Percentiles rank a stretch among this genome's conserved stretches.
Conservation (phyloP, 2,797 vertebrate genomes). For the Coracias cyanogaster region DNA sequence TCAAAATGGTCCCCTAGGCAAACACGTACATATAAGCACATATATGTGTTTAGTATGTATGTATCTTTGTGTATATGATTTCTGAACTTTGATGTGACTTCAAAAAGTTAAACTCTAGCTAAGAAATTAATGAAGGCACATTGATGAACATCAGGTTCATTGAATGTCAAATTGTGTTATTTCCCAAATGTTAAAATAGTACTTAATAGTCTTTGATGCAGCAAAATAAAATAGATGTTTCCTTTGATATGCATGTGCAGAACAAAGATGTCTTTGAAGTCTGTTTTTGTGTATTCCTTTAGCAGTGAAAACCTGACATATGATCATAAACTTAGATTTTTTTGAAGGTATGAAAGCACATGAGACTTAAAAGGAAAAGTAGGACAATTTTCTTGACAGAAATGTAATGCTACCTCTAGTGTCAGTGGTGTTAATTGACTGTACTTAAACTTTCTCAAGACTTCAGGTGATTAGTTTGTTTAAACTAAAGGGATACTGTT, state of each 20-base stretch:
- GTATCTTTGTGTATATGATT: constrained; percentile 59
- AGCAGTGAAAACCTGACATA: constrained; percentile 56
- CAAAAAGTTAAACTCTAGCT: constrained; percentile 70
- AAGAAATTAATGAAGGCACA: constrained; percentile 79
- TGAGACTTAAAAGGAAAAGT: constrained; percentile 58
- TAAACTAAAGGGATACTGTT: not conserved
- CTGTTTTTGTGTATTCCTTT: constrained; percentile 51
- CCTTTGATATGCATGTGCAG: constrained; percentile 66
- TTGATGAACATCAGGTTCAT: constrained; percentile 73
- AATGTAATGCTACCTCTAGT: not conserved
- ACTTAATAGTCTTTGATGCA: constrained; percentile 81
- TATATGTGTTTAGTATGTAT: rapidly evolving
- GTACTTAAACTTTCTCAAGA: constrained; percentile 12
- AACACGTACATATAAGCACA: not conserved
- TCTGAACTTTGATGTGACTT: constrained; percentile 83
- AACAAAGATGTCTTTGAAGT: constrained; percentile 72
- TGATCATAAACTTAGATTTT: constrained; percentile 36
- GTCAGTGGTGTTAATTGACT: constrained; percentile 45
- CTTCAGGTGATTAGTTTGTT: not conserved
- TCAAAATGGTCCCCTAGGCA: constrained; percentile 74
- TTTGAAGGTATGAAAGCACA: constrained; percentile 39
- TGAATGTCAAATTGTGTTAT: constrained; percentile 77
- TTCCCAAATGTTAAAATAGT: constrained; percentile 79
- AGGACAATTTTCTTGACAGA: constrained; percentile 34
- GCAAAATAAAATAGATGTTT: constrained; percentile 74